Conservation (phyloP, 2,888 invertebrate species). For the Andrena flavipes region DNA sequence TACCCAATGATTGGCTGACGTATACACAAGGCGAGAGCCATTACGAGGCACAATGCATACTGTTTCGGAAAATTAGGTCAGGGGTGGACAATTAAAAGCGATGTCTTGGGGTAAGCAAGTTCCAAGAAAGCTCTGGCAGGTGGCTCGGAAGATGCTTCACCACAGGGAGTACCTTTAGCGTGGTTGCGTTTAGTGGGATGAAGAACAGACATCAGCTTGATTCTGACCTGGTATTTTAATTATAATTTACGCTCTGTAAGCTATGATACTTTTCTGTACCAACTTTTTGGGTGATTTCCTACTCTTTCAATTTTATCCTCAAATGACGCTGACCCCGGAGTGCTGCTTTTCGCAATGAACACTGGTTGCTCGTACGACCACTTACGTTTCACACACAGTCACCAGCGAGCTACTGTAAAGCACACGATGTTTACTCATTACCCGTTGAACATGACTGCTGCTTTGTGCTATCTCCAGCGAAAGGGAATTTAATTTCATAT, state of each 20-base stretch:
- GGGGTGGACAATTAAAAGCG: constrained; percentile 23
- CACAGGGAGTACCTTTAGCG: not conserved
- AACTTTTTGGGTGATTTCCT: not conserved
- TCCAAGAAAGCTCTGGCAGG: constrained; percentile 8
- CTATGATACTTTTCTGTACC: too few relatives aligned
- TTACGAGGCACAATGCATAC: constrained; percentile 35
- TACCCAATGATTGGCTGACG: constrained; percentile 54
- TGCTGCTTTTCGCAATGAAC: not conserved
- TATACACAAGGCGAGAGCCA: constrained; percentile 19
- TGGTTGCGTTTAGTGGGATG: not conserved
- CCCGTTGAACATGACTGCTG: not conserved
- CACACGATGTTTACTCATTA: too few relatives aligned
- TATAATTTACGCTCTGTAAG: not conserved
- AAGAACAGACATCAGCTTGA: not conserved
- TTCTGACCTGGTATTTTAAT: not conserved
- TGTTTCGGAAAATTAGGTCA: constrained; percentile 42
- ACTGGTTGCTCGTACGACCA: not conserved
- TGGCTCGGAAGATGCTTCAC: constrained; percentile 10
- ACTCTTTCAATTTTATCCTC: not conserved
- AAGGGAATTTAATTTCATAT: constrained; percentile 35
- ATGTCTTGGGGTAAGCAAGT: constrained; percentile 3
- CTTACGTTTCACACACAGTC: not conserved
- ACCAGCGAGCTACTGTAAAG: too few relatives aligned
- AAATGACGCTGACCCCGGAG: not conserved
- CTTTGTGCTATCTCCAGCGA: not conserved